A percentile compares a stretch with the other conserved stretches of the same genome.
These are phyloP conservation scores for Dicycla oo DNA, from an alignment of 2,888 invertebrate species.

Conservation along the genomic window DNA sequence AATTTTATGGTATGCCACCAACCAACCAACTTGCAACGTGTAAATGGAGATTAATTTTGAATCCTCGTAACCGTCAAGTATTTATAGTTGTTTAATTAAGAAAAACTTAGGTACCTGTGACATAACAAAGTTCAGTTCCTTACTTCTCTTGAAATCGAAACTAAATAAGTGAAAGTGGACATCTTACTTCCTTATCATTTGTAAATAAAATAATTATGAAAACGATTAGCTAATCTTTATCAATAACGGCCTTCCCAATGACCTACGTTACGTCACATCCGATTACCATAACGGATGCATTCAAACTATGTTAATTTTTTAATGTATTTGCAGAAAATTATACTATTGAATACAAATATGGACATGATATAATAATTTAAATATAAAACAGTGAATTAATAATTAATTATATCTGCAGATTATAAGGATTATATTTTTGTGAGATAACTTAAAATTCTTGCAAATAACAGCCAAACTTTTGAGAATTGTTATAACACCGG, in stretches of 20 bases:
- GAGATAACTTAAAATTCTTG: slow-evolving; percentile 11
- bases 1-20: too few relatives aligned
- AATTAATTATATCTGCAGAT: background rate
- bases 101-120: background rate
- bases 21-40: too few relatives aligned
- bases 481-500: background rate
- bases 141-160: background rate
- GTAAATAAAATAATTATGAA: slow-evolving; percentile 18
- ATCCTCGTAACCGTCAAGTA: background rate
- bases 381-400: slow-evolving; percentile 3
- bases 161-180: slow-evolving; percentile 34
- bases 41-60: too few relatives aligned
- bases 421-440: background rate
- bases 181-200: slow-evolving; percentile 6
- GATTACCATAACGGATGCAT: slow-evolving; percentile 49
- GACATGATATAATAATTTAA: background rate
- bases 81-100: background rate
- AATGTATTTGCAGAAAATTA: background rate
- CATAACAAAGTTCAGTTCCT: background rate
- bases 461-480: background rate
- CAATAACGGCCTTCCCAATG: slow-evolving; percentile 45
- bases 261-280: slow-evolving; percentile 55
- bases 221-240: slow-evolving; percentile 38
- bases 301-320: slow-evolving; percentile 21
- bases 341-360: slow-evolving; percentile 7